Base-by-base conservation (phyloP, 1,140 invertebrate species). In the Lepidurus packardi region DNA sequence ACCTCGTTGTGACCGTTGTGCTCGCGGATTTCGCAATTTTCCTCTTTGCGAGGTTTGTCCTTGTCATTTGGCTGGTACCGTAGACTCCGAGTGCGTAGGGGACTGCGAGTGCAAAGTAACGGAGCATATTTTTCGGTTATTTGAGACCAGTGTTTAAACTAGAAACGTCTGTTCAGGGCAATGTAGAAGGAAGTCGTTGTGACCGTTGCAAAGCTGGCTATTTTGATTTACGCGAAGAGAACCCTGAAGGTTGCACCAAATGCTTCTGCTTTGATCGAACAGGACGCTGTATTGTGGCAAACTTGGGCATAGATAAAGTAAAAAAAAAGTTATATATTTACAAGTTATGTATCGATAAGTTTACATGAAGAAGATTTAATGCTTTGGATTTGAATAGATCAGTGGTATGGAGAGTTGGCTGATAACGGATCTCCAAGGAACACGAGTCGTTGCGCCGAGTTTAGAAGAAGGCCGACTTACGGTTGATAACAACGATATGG, bases 231-330 rank as follows among this genome's bases (percentile, higher is more conserved):
- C 89, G 90, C 43, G 85, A 84, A 24, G 87, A 89, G 1, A 93
- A 97, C 84, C 86, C 90, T 0, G 88, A 91, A 21, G 97, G 97
- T 4, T 99, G 98, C 83, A 85, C 90, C 1, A 84, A 89, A 10
- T 99, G 97, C 85, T 97, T 93, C 86, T 99, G 97, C 85, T 98
- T 96, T 34, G 95, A 94, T 43, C 88, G 95, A 6, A 91, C 91
- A 1, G 86, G 87, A 25, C 84, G 88, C 24, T 99, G 97, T 82
- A 81, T 83, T 73, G 87, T 89, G 65, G 82, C 82, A 65, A 87
- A 85, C 80, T 85, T 92, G 73, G 85, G 86, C 79, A 86, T 89
- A 13, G 84, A 87, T 81, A 86, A 86, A 82, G 90, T 92, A 85
- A 87, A 85, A 83, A 13, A 21, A 47, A 43, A 41, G 73, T 16